Conservation (phyloP, 2,113 vertebrate genomes). For the Dasyprocta punctata region DNA sequence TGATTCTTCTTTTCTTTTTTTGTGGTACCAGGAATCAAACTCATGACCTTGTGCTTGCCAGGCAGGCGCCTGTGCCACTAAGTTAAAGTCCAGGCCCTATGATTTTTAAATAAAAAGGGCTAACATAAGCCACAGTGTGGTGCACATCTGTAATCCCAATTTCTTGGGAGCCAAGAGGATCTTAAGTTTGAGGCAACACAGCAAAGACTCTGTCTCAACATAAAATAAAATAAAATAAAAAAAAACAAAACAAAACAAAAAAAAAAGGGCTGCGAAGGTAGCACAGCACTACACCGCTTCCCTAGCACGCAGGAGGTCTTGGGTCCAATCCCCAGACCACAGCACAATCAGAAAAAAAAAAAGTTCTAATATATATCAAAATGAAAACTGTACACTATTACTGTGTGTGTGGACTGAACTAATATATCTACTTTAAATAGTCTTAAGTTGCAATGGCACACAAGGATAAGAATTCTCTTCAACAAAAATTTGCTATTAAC, state of each 20-base stretch:
- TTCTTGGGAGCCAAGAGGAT: neutral
- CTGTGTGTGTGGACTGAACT: neutral
- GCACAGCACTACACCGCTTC: neutral
- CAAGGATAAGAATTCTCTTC: neutral
- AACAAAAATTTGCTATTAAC: neutral
- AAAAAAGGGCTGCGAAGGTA: neutral
- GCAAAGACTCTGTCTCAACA: neutral
- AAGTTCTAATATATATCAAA: neutral
- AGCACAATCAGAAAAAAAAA: neutral
- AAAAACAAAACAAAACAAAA: too few species aligned
- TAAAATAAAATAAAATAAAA: neutral
- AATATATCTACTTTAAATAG: neutral
- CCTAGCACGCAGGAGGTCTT: neutral
- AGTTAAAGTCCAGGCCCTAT: too few species aligned
- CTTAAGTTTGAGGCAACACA: neutral
- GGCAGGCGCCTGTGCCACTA: too few species aligned
- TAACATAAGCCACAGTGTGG: neutral
- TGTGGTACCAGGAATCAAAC: too few species aligned
- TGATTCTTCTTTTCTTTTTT: too few species aligned
- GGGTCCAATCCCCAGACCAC: neutral
- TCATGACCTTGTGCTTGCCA: too few species aligned
- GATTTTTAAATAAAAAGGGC: neutral
- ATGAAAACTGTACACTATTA: neutral
- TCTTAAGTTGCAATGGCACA: neutral
- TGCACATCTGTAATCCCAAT: neutral